Evolutionary conservation across 2,797 vertebrate genomes (phyloP).

Genomic region (Megaceryle alcyon): DNA sequence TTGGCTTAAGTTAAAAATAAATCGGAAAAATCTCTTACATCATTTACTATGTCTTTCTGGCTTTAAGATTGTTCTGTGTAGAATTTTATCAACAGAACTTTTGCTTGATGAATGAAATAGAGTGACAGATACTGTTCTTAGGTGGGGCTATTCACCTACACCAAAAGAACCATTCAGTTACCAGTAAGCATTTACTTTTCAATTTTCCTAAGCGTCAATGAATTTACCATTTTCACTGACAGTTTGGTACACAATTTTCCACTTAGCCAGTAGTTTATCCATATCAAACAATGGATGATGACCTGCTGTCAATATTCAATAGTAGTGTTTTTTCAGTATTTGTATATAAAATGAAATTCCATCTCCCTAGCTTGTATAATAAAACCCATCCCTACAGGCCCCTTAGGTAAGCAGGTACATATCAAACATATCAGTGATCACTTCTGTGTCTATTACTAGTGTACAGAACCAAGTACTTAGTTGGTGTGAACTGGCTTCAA

Average conservation of each 20-base stretch:
- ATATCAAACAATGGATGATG: neutral
- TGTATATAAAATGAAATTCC: neutral
- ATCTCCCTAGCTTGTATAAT: neutral
- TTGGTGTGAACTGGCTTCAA: neutral
- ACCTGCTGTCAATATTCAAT: neutral
- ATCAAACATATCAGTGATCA: neutral
- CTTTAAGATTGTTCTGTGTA: neutral
- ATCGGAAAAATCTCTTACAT: neutral
- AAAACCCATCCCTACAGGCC: neutral
- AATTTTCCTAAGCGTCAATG: neutral
- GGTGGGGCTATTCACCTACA: neutral
- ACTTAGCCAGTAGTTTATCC: neutral
- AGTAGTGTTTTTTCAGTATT: neutral
- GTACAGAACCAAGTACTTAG: neutral
- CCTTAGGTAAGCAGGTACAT: neutral
- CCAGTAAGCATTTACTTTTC: neutral
- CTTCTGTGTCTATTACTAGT: neutral
- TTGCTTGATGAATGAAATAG: neutral
- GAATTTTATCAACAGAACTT: neutral
- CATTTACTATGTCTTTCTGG: neutral
- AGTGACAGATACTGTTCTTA: neutral
- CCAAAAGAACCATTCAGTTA: neutral
- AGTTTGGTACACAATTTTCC: neutral
- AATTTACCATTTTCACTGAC: neutral
- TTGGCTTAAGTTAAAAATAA: conserved; percentile 17